Conservation (phyloP, 2,797 vertebrate species). For the Erithacus rubecula region DNA sequence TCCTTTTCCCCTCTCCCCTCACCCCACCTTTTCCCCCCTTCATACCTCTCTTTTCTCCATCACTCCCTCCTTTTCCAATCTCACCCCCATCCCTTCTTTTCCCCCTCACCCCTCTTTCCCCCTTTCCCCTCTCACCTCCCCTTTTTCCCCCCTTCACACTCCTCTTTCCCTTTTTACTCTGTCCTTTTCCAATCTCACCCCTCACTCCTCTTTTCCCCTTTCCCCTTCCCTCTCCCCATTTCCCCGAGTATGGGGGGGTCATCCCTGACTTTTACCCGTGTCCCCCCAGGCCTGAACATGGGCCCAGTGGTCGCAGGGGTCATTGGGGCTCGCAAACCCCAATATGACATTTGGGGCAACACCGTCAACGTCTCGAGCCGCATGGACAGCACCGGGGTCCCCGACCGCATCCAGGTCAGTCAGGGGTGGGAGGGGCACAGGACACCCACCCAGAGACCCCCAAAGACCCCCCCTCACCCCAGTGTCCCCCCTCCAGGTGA, state of each 20-base stretch:
- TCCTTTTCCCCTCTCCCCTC: background rate
- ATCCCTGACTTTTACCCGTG: fast-evolving
- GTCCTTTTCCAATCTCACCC: background rate
- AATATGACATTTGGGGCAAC: conserved; percentile 96
- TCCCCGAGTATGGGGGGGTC: background rate
- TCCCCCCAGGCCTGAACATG: conserved; percentile 86
- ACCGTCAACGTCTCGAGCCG: conserved; percentile 86
- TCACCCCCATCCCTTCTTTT: background rate
- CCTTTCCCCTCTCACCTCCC: fast-evolving
- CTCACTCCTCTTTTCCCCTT: too few relatives aligned
- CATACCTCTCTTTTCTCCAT: too few relatives aligned
- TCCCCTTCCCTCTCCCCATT: background rate
- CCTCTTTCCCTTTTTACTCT: fast-evolving
- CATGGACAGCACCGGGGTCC: conserved; percentile 81
- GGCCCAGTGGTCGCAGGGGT: conserved; percentile 93
- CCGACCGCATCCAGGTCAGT: conserved; percentile 80
- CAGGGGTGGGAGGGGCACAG: fast-evolving
- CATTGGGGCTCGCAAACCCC: conserved; percentile 91
- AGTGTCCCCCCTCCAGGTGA: conserved; percentile 78
- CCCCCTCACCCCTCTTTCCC: background rate
- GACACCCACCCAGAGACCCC: background rate
- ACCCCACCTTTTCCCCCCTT: fast-evolving
- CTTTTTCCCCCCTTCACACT: background rate
- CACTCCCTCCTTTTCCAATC: background rate
- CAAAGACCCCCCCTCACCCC: background rate